Evolutionary conservation across 2,888 invertebrate species (phyloP), one percentile per base, ranked within the genome.

Genomic region (Troilus luridus): DNA sequence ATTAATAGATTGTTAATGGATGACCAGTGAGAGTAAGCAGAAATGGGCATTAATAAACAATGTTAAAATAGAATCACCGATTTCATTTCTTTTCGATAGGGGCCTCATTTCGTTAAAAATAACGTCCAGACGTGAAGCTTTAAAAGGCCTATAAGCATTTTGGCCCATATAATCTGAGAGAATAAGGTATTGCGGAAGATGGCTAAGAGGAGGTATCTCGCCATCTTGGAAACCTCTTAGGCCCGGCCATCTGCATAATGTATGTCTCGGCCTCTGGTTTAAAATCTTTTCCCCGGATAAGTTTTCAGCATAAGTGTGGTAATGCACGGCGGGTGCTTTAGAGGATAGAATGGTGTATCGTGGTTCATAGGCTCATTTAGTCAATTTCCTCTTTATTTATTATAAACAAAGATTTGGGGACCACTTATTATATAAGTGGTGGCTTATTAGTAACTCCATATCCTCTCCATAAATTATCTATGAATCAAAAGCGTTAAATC

Each of bases 101-200:
- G 24, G 24, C 14, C 11, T 67, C 67, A 24, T 67, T 24, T 67
- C 67, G 67, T 67, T n/a, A 67, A 67, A 24, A 67, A 67, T 67
- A 67, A 24, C 24, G 24, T 8, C 67, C 7, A 67, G 24, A 24
- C 24, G 14, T 24, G 24, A n/a, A 3, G 67, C 24, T 14, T 24
- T 67, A 14, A 67, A 67, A 67, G 67, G 67, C 67, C 67, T 67
- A 67, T 67, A 24, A 67, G 67, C 67, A 81, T 81, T 81, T 81
- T 81, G 41, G 19, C 11, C 21, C 21, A 81, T 56, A 81, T 81
- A 21, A 72, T 41, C 81, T 21, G 81, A 81, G 81, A 60, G 41
- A 54, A 62, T 88, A 88, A 88, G 88, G 62, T 88, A 88, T 88
- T 21, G 11, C 59, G 62, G n/a, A 60, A 60, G 41, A 64, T 88